Conservation (phyloP, 2,888 invertebrate genomes). For the Ophioninae sp. region DNA sequence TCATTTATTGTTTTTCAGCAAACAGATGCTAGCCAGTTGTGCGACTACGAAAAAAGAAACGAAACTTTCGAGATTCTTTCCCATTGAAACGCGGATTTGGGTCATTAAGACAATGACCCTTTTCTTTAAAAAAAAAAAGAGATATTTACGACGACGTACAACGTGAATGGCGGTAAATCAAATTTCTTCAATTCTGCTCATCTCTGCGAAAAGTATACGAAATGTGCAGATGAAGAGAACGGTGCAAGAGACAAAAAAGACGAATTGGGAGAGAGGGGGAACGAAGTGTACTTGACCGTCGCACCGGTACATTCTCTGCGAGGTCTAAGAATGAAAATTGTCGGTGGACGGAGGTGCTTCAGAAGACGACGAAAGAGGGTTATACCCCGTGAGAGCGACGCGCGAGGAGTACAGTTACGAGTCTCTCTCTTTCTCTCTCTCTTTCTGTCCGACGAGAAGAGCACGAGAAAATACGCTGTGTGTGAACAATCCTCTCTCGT, state of each 20-base stretch:
- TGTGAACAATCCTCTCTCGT: conserved; percentile 49
- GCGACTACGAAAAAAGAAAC: background rate
- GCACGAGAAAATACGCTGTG: conserved; percentile 26
- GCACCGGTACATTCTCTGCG: conserved; percentile 54
- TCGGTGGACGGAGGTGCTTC: conserved; percentile 65
- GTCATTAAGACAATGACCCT: background rate
- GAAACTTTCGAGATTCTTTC: background rate
- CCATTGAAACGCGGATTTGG: background rate
- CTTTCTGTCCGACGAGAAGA: background rate
- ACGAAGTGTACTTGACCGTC: conserved; percentile 49
- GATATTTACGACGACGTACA: background rate
- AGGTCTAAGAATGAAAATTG: conserved; percentile 73
- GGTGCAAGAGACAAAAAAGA: background rate
- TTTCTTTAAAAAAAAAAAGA: background rate
- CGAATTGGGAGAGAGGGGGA: background rate
- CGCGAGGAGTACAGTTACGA: conserved; percentile 57
- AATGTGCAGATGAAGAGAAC: background rate
- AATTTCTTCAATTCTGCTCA: conserved; percentile 3
- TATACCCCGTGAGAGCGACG: conserved; percentile 44
- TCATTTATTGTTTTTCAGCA: background rate
- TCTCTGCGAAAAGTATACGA: background rate
- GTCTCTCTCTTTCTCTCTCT: conserved; percentile 19
- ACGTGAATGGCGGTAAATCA: background rate
- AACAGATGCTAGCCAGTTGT: background rate
- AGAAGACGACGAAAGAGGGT: conserved; percentile 44